A percentile compares a stretch with the other conserved stretches of the same genome.
phyloP scores from a whole-genome alignment of 2,113 vertebrate genomes.

The Lasiurus borealis region DNA sequence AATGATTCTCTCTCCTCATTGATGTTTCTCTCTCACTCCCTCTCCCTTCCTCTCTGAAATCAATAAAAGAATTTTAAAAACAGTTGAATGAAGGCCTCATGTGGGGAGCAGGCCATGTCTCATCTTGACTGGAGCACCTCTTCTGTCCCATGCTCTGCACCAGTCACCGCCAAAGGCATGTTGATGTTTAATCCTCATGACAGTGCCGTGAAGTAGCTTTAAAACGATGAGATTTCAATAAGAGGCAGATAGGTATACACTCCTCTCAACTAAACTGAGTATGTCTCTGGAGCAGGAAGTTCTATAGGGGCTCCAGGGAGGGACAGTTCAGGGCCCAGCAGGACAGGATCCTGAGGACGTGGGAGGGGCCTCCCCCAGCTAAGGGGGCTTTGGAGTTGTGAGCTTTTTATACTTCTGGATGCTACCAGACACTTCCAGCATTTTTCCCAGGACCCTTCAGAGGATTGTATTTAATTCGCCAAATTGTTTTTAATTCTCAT shows the following conservation, averaged over 20 bases:
- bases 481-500: no score
- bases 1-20: no score
- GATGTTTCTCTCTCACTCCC: no score
- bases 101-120: rapidly evolving
- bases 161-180: no score
- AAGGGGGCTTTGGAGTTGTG: rapidly evolving
- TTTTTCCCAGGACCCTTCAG: not conserved
- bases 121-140: not conserved
- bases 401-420: not conserved
- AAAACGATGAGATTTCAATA: not conserved
- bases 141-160: not conserved
- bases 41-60: no score
- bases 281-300: not conserved
- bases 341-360: not conserved
- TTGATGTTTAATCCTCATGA: no score
- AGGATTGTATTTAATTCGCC: no score
- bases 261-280: not conserved
- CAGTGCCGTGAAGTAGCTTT: not conserved
- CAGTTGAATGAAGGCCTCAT: no score
- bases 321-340: not conserved
- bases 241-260: not conserved
- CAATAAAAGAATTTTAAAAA: no score
- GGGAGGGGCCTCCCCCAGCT: rapidly evolving
- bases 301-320: not conserved
- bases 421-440: not conserved